These are phyloP conservation scores for Trileptium ribeirensis DNA, from an alignment of 2,888 invertebrate species.

Conservation along the genomic window DNA sequence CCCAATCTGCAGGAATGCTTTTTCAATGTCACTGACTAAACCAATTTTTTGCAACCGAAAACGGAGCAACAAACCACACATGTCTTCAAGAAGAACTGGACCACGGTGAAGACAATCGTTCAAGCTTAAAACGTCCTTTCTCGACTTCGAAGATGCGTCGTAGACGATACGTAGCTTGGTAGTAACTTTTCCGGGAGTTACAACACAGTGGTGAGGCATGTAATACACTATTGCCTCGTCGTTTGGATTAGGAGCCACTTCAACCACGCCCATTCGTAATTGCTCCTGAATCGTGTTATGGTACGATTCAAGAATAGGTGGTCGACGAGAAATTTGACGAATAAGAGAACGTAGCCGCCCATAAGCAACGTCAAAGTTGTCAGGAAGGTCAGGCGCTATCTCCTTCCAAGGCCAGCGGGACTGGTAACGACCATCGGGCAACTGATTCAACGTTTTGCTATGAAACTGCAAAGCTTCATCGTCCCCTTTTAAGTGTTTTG, in stretches of 20 bases:
- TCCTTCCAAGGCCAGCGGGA: slow-evolving; percentile 12
- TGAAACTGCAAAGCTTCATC: background rate
- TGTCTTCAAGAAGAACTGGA: slow-evolving; percentile 3
- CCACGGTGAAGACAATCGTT: slow-evolving; percentile 8
- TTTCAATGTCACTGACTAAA: background rate
- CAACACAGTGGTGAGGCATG: slow-evolving; percentile 12
- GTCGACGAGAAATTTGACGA: background rate
- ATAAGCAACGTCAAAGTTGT: slow-evolving; percentile 9
- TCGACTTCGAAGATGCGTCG: background rate
- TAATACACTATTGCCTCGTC: background rate
- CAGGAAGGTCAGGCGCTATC: background rate
- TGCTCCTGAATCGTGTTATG: slow-evolving; percentile 10
- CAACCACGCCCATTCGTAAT: background rate
- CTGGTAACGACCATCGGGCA: slow-evolving; percentile 10
- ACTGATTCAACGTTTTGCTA: background rate
- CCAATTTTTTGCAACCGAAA: slow-evolving; percentile 8
- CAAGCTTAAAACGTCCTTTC: slow-evolving; percentile 5
- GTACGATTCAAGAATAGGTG: background rate
- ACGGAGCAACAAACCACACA: background rate
- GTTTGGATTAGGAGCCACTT: background rate
- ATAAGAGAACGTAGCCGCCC: slow-evolving; percentile 5
- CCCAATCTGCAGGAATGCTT: slow-evolving; percentile 12
- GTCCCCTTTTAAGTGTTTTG: background rate
- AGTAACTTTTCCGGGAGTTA: background rate
- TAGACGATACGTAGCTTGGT: slow-evolving; percentile 16